Conservation (phyloP, 2,113 vertebrate genomes). For the Anarhynchus alexandrinus region DNA sequence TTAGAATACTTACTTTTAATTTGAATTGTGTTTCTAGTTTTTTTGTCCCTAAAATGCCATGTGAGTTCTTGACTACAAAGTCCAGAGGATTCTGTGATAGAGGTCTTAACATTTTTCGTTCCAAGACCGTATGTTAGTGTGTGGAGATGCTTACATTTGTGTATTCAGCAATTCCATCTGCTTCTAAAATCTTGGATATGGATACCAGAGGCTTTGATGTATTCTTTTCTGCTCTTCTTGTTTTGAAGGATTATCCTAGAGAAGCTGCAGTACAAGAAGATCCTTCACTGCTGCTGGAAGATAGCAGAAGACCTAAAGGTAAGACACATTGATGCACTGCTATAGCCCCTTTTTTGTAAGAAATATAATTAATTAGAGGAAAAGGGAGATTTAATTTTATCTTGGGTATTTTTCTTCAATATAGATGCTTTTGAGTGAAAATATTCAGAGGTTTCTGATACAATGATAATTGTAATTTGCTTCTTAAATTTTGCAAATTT, state of each 20-base stretch:
- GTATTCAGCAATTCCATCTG: not conserved
- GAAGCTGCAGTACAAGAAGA: not conserved
- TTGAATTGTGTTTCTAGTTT: not conserved
- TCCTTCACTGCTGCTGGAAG: conserved; percentile 29
- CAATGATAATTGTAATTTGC: not conserved
- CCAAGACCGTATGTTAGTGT: not conserved
- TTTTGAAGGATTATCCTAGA: conserved; percentile 41
- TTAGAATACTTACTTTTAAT: not conserved
- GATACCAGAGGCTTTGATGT: not conserved
- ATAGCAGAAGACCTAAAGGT: conserved; percentile 63
- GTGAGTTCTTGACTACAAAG: not conserved
- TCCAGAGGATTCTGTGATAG: not conserved
- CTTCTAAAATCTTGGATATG: not conserved
- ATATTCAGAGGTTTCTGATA: not conserved
- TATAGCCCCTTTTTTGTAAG: not conserved
- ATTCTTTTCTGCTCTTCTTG: not conserved
- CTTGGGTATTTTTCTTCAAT: not conserved
- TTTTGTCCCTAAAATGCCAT: not conserved
- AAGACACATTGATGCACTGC: not conserved
- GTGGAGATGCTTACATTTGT: not conserved
- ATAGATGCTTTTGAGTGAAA: not conserved
- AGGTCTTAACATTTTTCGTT: not conserved
- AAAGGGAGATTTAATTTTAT: not conserved
- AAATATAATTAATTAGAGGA: not conserved
- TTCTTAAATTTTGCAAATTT: not conserved